phyloP scores from a whole-genome alignment of 2,797 vertebrate genomes.

The Gastrophryne carolinensis region DNA sequence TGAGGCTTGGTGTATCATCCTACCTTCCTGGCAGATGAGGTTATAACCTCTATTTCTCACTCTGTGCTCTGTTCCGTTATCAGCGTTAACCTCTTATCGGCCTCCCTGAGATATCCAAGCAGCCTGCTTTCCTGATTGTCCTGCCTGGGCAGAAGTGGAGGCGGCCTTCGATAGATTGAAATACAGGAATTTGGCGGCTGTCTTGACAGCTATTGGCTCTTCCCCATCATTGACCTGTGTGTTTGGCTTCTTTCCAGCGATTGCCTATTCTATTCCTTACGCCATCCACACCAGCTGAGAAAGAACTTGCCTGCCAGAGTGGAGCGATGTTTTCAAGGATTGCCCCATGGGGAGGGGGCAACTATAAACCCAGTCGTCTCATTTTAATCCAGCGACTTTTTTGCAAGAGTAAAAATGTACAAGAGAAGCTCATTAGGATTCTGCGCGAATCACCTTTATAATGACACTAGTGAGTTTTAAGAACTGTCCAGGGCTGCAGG shows the following conservation, averaged over 20 bases:
- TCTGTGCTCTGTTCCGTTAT: constrained; percentile 26
- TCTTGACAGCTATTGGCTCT: constrained; percentile 56
- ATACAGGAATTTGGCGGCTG: constrained; percentile 55
- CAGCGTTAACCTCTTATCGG: constrained; percentile 30
- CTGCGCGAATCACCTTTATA: constrained; percentile 3
- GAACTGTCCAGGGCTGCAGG: not conserved
- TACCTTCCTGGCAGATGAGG: constrained; percentile 43
- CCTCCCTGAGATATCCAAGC: not conserved
- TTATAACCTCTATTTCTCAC: constrained; percentile 47
- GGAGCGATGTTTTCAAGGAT: constrained; percentile 48
- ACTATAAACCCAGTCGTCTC: not conserved
- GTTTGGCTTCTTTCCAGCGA: constrained; percentile 59
- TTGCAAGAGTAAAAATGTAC: constrained; percentile 19
- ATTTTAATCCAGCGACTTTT: not conserved
- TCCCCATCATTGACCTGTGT: constrained; percentile 60
- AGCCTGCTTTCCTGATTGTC: not conserved
- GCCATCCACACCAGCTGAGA: constrained; percentile 61
- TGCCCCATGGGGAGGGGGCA: not conserved
- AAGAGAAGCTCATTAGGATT: constrained; percentile 25
- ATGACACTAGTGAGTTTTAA: not conserved
- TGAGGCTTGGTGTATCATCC: constrained; percentile 32
- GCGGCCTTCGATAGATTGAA: constrained; percentile 54
- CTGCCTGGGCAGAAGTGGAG: not conserved
- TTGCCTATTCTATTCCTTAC: constrained; percentile 58
- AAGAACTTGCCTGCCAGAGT: constrained; percentile 51